Conservation (phyloP, 37 sponge, comb jelly and placozoan genomes). For the Spongilla lacustris region DNA sequence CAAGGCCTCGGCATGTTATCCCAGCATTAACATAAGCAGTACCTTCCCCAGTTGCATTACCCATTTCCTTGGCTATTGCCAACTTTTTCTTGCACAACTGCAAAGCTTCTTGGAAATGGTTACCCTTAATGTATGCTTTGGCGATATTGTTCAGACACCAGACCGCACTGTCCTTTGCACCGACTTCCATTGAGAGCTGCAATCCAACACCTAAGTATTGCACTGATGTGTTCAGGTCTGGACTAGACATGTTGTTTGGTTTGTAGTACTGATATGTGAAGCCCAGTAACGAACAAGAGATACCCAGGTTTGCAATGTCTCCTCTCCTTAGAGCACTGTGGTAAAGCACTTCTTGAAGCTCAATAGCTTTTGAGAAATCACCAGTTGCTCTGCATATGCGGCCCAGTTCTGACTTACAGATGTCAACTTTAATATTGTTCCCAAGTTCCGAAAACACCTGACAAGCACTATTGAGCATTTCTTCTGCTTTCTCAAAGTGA, state of each 20-base stretch:
- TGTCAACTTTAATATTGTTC: not conserved
- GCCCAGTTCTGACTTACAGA: conserved; percentile 15
- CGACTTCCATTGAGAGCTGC: not conserved
- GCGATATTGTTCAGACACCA: conserved; percentile 42
- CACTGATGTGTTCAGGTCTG: not conserved
- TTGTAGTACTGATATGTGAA: conserved; percentile 27
- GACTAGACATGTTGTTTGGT: not conserved
- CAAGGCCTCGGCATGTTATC: conserved; percentile 7
- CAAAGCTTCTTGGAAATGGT: not conserved
- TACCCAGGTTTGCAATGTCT: not conserved
- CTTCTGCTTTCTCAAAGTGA: conserved; percentile 19
- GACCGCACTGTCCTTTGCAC: not conserved
- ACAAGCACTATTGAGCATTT: not conserved
- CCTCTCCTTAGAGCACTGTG: conserved; percentile 8
- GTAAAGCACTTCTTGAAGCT: not conserved
- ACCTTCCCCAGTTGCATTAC: conserved; percentile 9
- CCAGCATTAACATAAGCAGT: conserved; percentile 42
- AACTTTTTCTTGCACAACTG: not conserved
- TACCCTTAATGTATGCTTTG: conserved; percentile 3
- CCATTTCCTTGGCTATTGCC: conserved; percentile 10
- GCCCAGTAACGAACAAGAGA: conserved; percentile 15
- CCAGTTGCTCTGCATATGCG: conserved; percentile 26
- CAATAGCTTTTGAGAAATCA: not conserved
- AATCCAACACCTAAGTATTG: conserved; percentile 13
- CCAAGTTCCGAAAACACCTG: not conserved